These are phyloP conservation scores for Halocaridina rubra DNA, from an alignment of 2,888 invertebrate genomes.

Conservation along the genomic window DNA sequence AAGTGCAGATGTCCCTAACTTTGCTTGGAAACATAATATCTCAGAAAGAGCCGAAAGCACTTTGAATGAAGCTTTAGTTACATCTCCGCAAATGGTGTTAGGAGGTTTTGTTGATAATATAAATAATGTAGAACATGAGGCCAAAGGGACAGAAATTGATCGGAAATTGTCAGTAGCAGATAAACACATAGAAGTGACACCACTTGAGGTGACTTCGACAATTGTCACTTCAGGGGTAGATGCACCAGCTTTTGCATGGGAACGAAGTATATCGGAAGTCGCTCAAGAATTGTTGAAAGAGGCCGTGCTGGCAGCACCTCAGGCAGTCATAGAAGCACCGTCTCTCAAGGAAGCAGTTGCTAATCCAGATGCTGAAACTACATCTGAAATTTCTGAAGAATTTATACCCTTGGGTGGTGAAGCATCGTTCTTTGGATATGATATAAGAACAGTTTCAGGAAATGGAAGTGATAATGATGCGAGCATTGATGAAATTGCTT, in stretches of 20 bases:
- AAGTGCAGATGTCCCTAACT: too few relatives aligned
- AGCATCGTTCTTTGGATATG: slow-evolving; percentile 28
- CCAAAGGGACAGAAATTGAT: too few relatives aligned
- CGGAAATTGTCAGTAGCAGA: slow-evolving; percentile 11
- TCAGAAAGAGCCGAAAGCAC: too few relatives aligned
- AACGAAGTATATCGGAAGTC: slow-evolving; percentile 6
- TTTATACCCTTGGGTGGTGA: slow-evolving; percentile 38
- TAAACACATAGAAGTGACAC: slow-evolving; percentile 1
- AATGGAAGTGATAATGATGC: slow-evolving; percentile 10
- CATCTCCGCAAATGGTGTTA: too few relatives aligned
- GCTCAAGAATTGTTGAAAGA: neutral
- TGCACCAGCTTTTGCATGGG: neutral
- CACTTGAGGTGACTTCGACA: neutral
- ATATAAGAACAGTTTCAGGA: neutral
- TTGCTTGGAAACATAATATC: too few relatives aligned
- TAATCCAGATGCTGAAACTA: neutral
- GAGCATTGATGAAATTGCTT: slow-evolving; percentile 17
- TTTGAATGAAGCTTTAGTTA: too few relatives aligned
- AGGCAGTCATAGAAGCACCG: neutral
- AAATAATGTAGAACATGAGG: too few relatives aligned
- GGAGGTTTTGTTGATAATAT: too few relatives aligned
- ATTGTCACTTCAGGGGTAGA: neutral
- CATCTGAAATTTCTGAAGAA: slow-evolving; percentile 40
- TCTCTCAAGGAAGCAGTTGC: neutral
- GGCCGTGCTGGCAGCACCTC: neutral